Percentiles rank a stretch among this genome's conserved stretches.
phyloP scores from a whole-genome alignment of 2,888 invertebrate species.

The Reticulitermes lucifugus region DNA sequence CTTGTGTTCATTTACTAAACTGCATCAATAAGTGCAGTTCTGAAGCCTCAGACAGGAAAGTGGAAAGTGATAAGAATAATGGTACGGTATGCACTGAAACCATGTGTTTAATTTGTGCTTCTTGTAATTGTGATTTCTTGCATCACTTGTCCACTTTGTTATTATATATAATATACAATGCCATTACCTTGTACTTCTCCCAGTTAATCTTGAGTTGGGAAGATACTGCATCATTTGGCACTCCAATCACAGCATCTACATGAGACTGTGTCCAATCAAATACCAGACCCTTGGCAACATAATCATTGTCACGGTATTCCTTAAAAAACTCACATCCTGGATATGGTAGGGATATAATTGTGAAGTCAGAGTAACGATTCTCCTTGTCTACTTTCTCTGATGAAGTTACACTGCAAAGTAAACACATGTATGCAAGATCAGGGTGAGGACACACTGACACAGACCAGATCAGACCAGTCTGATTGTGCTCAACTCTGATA shows the following conservation, averaged over 20 bases:
- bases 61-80: too few species aligned
- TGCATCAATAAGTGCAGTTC: too few species aligned
- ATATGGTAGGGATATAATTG: slow-evolving; percentile 79
- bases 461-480: too few species aligned
- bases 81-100: too few species aligned
- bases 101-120: too few species aligned
- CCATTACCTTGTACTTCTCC: slow-evolving; percentile 71
- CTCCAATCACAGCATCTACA: slow-evolving; percentile 74
- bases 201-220: slow-evolving; percentile 70
- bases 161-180: background rate
- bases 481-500: too few species aligned
- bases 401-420: slow-evolving; percentile 75
- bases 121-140: background rate
- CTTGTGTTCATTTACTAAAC: too few species aligned
- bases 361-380: slow-evolving; percentile 79
- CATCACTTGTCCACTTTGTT: background rate
- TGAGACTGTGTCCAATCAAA: slow-evolving; percentile 81
- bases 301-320: slow-evolving; percentile 78
- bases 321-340: slow-evolving; percentile 88
- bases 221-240: slow-evolving; percentile 70
- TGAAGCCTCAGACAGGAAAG: too few species aligned
- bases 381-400: slow-evolving; percentile 87
- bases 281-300: slow-evolving; percentile 73
- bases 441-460: too few species aligned
- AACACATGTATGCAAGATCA: slow-evolving; percentile 37